A percentile compares a stretch with the other conserved stretches of the same genome.
Evolutionary conservation across 2,113 vertebrate species (phyloP).

Genomic region (Oryzias woworae): DNA sequence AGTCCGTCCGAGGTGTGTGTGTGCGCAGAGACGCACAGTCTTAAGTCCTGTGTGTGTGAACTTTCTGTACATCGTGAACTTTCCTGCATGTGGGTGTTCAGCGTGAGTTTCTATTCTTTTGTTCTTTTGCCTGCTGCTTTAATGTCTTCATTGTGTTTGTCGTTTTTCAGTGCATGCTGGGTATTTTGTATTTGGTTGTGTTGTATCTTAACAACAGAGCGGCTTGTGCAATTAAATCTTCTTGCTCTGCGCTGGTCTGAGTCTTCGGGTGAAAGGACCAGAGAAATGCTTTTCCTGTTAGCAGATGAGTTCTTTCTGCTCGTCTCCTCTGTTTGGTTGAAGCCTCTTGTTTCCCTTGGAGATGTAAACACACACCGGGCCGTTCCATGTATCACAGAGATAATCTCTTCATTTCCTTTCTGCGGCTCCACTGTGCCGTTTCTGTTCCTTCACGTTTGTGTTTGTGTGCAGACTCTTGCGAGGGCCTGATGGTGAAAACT

Average conservation of each 20-base stretch:
- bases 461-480: constrained; percentile 84
- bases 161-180: constrained; percentile 10
- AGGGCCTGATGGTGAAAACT: constrained; percentile 93
- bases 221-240: constrained; percentile 14
- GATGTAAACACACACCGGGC: constrained; percentile 17
- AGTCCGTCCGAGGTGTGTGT: constrained; percentile 85
- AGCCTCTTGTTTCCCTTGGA: constrained; percentile 27
- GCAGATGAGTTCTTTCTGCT: constrained; percentile 13
- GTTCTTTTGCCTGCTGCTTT: constrained; percentile 17
- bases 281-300: not conserved
- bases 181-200: constrained; percentile 5
- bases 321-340: constrained; percentile 19
- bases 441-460: constrained; percentile 23
- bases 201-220: too few species aligned
- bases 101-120: constrained; percentile 22
- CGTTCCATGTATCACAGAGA: constrained; percentile 45
- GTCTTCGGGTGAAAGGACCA: not conserved
- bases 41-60: constrained; percentile 3
- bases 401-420: constrained; percentile 67
- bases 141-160: not conserved
- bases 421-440: constrained; percentile 19
- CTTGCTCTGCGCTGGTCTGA: constrained; percentile 14
- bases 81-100: constrained; percentile 35
- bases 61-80: constrained; percentile 15
- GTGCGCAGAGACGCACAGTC: constrained; percentile 3